Evolutionary conservation across 2,888 invertebrate species (phyloP), one percentile per base, ranked within the genome.

Genomic region (Heliothis peltigera): DNA sequence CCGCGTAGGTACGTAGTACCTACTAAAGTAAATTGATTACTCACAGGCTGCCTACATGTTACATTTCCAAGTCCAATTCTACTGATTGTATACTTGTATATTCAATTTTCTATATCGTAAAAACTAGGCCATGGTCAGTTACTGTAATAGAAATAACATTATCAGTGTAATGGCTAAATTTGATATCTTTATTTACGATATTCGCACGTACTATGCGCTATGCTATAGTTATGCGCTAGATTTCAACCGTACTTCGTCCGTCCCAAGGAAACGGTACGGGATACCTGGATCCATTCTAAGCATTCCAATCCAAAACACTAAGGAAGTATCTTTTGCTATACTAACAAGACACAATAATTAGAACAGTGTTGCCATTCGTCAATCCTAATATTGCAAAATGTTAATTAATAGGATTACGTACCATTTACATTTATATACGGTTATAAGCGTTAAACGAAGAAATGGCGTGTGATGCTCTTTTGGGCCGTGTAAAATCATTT

Each of bases 141-240:
- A 5, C n/a, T n/a, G 39, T 39, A 39, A 39, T 39, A 39, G 15
- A n/a, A 39, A 39, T 39, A 39, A 39, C 6, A 5, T 39, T 35
- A 35, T 39, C 39, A 39, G 39, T 39, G 39, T 39, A 39, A 39
- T 39, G n/a, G 39, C 15, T 39, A 39, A 39, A n/a, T 39, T 39
- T 39, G 39, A 39, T 39, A 39, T 39, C 15, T 39, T 39, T n/a
- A 39, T 39, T 10, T 10, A 10, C 32, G 32, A 32, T 32, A 32
- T 32, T 39, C 15, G n/a, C 39, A 39, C 39, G n/a, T n/a, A 39
- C 4, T n/a, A 39, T 39, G 39, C 39, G n/a, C n/a, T 35, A 15
- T 15, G 15, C 15, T 15, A 8, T 15, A 32, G 32, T 25, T 25
- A 28, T 28, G 10, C 28, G 28, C n/a, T n/a, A n/a, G n/a, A n/a